Base-by-base conservation (phyloP, 2,113 vertebrate genomes). In the Syrmaticus mikado region DNA sequence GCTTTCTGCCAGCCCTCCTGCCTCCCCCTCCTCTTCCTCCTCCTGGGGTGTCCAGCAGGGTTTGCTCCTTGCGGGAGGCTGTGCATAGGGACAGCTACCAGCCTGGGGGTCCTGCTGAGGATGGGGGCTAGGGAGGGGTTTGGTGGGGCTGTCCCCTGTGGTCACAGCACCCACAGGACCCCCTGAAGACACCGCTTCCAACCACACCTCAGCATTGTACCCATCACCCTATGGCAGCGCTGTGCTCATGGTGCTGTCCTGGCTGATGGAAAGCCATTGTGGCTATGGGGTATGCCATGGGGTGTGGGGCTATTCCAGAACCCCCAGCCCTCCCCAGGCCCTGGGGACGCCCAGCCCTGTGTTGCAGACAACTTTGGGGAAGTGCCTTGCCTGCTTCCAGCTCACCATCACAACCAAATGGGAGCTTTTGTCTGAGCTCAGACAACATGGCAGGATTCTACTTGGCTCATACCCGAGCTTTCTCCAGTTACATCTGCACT, bases 171-270 rank as follows among this genome's bases (percentile, higher is more conserved):
- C 24, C 61, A 43, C 22, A 1, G 75, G 0, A 6, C 43, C 10
- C 34, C 1, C 38, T 0, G 2, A 3, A 38, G 32, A 50, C 68
- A 8, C 21, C 1, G 6, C 62, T 30, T 41, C 19, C 13, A 6
- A 3, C 40, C 40, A 0, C 4, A 8, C 41, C 7, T 1, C 25
- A 38, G 32, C 77, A 2, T 3, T 3, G 6, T 12, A 36, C 34
- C 67, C 6, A 0, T 2, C 3, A 17, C 60, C 2, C 0, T 7
- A 24, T 0, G 0, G 43, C 55, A 52, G 24, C 2, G 2, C 52
- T 0, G 0, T 18, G 79, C 57, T 50, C 48, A 5, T 57, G 88
- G 82, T 52, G 74, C 77, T n/a, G 18, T 40, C 58, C n/a, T 0
- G 1, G 13, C 1, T 8, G 61, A 4, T 43, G 80, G n/a, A 52